Conservation (phyloP, 2,113 vertebrate species). For the cattle (Bos taurus) region ARS-UCD2.0 NC_037357.1:45224501-45225000, state of each 20-base stretch:
- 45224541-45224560: constrained; percentile 49
- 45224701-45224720: neutral
- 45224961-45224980: neutral
- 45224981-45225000: neutral
- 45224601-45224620: constrained; percentile 53
- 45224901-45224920: neutral
- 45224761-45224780: neutral
- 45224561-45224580: constrained; percentile 55
- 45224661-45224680: constrained; percentile 15
- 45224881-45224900: neutral
- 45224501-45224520: constrained; percentile 52
- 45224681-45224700: constrained; percentile 4
- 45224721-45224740: neutral
- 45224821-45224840: neutral
- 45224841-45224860: constrained; percentile 7
- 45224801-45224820: neutral
- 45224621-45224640: constrained; percentile 21
- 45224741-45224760: neutral
- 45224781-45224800: neutral
- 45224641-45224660: constrained; percentile 25
- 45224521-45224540: constrained; percentile 60
- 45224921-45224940: neutral
- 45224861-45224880: constrained; percentile 10
- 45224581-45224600: constrained; percentile 54
- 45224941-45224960: neutral